These are phyloP conservation scores for Lanius collurio DNA, from an alignment of 2,113 vertebrate genomes.

Conservation along the genomic window DNA sequence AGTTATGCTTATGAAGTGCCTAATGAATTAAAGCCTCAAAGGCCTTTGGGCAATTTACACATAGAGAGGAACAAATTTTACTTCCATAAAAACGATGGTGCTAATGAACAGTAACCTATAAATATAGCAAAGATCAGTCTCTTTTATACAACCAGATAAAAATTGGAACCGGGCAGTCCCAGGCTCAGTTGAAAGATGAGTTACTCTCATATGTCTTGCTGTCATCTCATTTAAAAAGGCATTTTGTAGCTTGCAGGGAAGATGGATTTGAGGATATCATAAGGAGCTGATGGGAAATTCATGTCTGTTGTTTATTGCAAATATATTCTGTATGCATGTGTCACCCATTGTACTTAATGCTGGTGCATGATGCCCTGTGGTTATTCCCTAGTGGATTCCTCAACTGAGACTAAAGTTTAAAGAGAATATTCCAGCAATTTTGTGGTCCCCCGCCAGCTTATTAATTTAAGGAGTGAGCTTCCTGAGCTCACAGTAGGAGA, in stretches of 20 bases:
- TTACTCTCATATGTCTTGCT: background rate
- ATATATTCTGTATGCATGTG: background rate
- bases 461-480: background rate
- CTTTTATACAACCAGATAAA: background rate
- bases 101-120: background rate
- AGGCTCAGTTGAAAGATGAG: background rate
- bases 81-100: background rate
- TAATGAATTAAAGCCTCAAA: background rate
- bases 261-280: background rate
- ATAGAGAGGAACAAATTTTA: background rate
- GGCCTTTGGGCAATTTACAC: background rate
- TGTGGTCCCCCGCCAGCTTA: background rate
- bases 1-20: background rate
- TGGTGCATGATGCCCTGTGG: background rate
- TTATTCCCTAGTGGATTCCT: background rate
- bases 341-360: background rate
- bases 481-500: background rate
- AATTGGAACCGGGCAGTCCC: background rate
- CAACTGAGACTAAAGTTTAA: background rate
- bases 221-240: background rate
- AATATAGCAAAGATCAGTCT: background rate
- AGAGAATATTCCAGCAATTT: slow-evolving; percentile 33
- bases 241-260: background rate
- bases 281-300: background rate
- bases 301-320: background rate